Conservation (phyloP, 2,797 vertebrate genomes). For the Sebastes alutus region DNA sequence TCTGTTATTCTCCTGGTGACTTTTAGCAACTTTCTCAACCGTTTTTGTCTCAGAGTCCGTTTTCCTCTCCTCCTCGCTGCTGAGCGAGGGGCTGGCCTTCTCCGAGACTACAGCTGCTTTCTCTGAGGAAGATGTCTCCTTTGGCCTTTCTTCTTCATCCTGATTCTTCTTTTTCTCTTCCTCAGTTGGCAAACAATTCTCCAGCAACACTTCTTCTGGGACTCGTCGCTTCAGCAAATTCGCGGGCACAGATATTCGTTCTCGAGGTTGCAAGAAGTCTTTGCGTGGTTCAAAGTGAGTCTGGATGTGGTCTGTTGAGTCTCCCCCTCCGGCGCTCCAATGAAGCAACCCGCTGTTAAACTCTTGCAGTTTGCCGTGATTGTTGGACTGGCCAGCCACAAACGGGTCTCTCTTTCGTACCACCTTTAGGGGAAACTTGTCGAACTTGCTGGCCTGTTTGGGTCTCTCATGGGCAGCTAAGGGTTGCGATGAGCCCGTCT, state of each 20-base stretch:
- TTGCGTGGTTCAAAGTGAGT: conserved; percentile 95
- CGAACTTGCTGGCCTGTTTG: conserved; percentile 94
- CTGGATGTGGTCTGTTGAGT: conserved; percentile 98
- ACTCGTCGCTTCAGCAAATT: conserved; percentile 60
- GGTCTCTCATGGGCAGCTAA: conserved; percentile 85
- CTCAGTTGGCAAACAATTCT: conserved; percentile 63
- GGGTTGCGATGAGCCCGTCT: conserved; percentile 75
- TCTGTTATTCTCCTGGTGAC: conserved; percentile 79
- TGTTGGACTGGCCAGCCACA: conserved; percentile 88
- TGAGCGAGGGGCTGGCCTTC: conserved; percentile 76
- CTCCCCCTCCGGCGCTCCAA: conserved; percentile 97
- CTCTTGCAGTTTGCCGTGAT: conserved; percentile 91
- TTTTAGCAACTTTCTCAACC: conserved; percentile 69
- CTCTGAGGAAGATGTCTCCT: conserved; percentile 60
- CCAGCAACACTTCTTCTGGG: conserved; percentile 61
- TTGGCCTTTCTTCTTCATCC: conserved; percentile 68
- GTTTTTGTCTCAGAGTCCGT: conserved; percentile 78
- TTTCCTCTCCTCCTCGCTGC: conserved; percentile 71
- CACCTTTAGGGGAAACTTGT: conserved; percentile 95
- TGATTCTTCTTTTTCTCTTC: conserved; percentile 77
- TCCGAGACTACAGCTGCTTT: conserved; percentile 48
- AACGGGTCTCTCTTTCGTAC: conserved; percentile 94
- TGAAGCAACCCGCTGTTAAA: conserved; percentile 97
- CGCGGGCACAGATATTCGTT: conserved; percentile 78
- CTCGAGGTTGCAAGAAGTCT: conserved; percentile 84